A percentile compares a stretch with the other conserved stretches of the same genome.
Conservation (phyloP, 2,113 vertebrate species). For the Dasyurus viverrinus region DNA sequence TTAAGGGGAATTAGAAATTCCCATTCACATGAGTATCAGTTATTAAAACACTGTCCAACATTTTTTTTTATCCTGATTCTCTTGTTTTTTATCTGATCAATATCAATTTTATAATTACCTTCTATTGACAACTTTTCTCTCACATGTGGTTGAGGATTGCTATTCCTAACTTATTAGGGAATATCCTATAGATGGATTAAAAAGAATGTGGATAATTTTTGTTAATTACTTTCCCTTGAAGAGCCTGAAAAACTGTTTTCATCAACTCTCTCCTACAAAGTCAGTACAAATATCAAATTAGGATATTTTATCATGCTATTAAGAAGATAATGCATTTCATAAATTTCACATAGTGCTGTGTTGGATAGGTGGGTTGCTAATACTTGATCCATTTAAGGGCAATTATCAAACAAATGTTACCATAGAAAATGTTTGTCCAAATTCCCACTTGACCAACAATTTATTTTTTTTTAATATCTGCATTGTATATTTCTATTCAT, state of each 20-base stretch:
- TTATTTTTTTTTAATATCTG: background rate
- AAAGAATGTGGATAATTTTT: background rate
- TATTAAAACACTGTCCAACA: background rate
- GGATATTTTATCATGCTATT: conserved; percentile 1
- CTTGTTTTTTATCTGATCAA: background rate
- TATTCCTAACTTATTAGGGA: background rate
- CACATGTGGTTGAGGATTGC: background rate
- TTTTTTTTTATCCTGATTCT: background rate
- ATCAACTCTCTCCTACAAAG: background rate
- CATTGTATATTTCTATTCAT: background rate
- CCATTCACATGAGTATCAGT: background rate
- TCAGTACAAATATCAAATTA: conserved; percentile 29
- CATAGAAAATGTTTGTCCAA: conserved; percentile 2
- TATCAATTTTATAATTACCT: background rate
- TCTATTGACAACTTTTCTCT: background rate
- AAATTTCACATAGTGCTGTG: background rate
- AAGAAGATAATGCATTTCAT: conserved; percentile 10
- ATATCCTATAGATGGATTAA: background rate
- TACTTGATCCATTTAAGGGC: conserved; percentile 4
- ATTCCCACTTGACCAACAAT: background rate
- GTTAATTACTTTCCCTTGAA: background rate
- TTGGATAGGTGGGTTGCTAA: background rate
- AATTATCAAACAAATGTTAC: background rate
- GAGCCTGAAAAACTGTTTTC: background rate
- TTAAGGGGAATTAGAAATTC: background rate